phyloP scores from a whole-genome alignment of 2,797 vertebrate genomes.

The Aplochiton taeniatus region DNA sequence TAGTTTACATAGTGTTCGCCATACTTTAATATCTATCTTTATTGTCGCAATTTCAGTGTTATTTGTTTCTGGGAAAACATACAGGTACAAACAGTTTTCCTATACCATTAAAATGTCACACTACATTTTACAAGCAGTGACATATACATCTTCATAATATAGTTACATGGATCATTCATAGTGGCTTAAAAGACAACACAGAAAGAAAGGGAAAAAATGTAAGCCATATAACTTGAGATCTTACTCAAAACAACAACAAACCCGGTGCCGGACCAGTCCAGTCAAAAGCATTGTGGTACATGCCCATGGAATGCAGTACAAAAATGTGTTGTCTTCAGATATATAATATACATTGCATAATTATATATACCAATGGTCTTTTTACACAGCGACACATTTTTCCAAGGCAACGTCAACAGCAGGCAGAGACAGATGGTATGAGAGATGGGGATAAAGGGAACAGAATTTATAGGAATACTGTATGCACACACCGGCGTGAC shows the following conservation, averaged over 20 bases:
- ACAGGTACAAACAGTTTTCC: conserved; percentile 49
- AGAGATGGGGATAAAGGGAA: conserved; percentile 34
- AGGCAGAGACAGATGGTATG: conserved; percentile 18
- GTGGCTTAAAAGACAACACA: conserved; percentile 42
- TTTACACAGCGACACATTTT: conserved; percentile 50
- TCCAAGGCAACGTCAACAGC: conserved; percentile 45
- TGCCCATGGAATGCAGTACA: conserved; percentile 67
- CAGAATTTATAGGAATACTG: conserved; percentile 54
- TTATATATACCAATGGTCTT: conserved; percentile 45
- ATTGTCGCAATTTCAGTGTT: conserved; percentile 44
- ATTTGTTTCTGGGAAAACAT: conserved; percentile 44
- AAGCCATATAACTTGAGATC: conserved; percentile 49
- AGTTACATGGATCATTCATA: conserved; percentile 47
- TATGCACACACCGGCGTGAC: conserved; percentile 20
- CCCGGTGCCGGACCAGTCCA: conserved; percentile 36
- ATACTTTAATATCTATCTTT: conserved; percentile 45
- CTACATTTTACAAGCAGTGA: conserved; percentile 52
- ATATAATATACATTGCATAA: conserved; percentile 39
- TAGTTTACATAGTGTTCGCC: conserved; percentile 59
- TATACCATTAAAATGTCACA: conserved; percentile 54
- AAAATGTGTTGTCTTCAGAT: conserved; percentile 54
- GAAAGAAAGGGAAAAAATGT: conserved; percentile 26
- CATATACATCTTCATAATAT: conserved; percentile 50
- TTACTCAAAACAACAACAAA: conserved; percentile 46
- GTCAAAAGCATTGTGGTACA: conserved; percentile 61